Base-by-base conservation (phyloP, 2,113 vertebrate genomes). In the Semicossyphus pulcher region DNA sequence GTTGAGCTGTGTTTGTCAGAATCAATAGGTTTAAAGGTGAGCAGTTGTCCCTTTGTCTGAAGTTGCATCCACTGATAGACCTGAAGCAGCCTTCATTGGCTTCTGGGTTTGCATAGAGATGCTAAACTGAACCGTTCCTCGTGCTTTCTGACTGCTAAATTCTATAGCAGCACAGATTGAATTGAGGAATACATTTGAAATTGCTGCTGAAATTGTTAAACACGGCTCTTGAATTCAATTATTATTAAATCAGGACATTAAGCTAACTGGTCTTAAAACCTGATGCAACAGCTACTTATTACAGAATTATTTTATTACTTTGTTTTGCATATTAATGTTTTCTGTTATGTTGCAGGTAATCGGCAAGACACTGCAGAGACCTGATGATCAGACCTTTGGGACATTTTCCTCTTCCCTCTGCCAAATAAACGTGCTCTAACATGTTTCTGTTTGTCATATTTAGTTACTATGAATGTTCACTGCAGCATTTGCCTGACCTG, bases 71-170 rank as follows among this genome's bases (percentile, higher is more conserved):
- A 75, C 93, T 93, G 93, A 93, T 94, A 93, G 90, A 85, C 93
- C 93, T 86, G 82, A 76, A 87, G 93, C 89, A 80, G 14, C 16
- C 23, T 34, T 37, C 37, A 7, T 72, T 93, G 78, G 89, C 90
- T 84, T 93, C 72, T 86, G 39, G 87, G 91, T 93, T 94, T 94
- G 93, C 92, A 93, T 32, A 78, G 61, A 59, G 93, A 93, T 94
- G 92, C 92, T 69, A 92, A 12, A 93, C 21, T 57, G 61, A 88
- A 18, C 5, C 1, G n/a, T 84, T 91, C 86, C 89, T 91, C 0
- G 21, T 0, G 29, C 74, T 91, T 86, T 88, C 90, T 90, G 69
- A 31, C 87, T 87, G 90, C 76, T 85, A 15, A 12, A 39, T 54
- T 53, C 4, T 10, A 64, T 88, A 78, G 81, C 82, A 72, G 79